Percentiles rank a stretch among this genome's conserved stretches.
Evolutionary conservation across 2,797 vertebrate genomes (phyloP).

Genomic region (Channallabes apus): DNA sequence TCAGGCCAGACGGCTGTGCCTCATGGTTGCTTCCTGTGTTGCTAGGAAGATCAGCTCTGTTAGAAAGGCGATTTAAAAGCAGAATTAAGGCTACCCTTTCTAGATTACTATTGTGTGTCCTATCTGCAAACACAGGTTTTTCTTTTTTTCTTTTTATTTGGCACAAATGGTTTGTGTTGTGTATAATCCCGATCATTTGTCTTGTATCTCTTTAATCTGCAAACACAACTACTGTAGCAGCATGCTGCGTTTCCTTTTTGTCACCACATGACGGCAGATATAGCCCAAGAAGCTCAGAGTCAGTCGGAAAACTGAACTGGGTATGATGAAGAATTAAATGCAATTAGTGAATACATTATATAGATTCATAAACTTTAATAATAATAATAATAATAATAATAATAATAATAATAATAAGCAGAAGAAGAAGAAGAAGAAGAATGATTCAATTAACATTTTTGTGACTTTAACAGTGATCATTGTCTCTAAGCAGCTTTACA

Average conservation of each 20-base stretch:
- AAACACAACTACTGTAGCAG: conserved; percentile 36
- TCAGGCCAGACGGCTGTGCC: conserved; percentile 8
- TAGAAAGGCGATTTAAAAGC: not conserved
- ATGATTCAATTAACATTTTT: no score
- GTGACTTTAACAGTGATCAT: no score
- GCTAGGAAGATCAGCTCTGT: conserved; percentile 19
- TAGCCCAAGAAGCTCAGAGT: not conserved
- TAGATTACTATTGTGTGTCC: not conserved
- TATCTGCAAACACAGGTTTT: not conserved
- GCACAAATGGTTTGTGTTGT: not conserved
- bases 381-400: no score
- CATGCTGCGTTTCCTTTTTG: conserved; percentile 67
- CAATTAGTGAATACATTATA: no score
- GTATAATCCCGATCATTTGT: not conserved
- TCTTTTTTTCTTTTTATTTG: not conserved
- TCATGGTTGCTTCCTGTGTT: conserved; percentile 50
- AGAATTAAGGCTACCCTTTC: not conserved
- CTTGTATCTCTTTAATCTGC: not conserved
- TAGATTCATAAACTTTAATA: no score
- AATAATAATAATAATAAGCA: no score
- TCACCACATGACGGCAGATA: conserved; percentile 75
- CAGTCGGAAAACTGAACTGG: not conserved
- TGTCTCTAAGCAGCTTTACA: no score
- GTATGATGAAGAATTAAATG: not conserved
- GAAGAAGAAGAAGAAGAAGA: no score